Evolutionary conservation across 2,888 invertebrate genomes (phyloP), one percentile per base, ranked within the genome.

Genomic region (Sesamia inferens): DNA sequence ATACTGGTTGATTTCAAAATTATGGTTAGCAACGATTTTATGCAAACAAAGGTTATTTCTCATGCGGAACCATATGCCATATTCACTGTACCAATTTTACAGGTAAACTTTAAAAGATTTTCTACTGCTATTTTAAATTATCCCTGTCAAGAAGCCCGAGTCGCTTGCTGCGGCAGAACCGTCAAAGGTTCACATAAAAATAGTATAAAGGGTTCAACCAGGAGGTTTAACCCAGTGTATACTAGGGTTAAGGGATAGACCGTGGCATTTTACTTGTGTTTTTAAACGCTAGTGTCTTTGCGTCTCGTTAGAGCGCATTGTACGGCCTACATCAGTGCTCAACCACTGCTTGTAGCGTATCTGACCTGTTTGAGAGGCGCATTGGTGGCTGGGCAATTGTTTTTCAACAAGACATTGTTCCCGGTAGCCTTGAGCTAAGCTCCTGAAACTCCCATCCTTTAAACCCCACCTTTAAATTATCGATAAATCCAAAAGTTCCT

Each of bases 401-500:
- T 90, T 96, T 96, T 95, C 96, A 95, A 96, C 95, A 95, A 96
- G 90, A 94, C 96, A 95, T 96, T 96, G 96, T 7, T 86, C 87
- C 91, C 87, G 78, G 96, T 96, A 95, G 89, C 95, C 93, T 91
- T 86, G 78, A 81, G 84, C 74, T 75, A 68, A 31, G 71, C 68
- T 83, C 85, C 76, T 74, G 74, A 74, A 59, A 73, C 68, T 67
- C 74, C 76, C 67, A 24, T 66, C 67, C 59, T 55, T 31, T 14
- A 7, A 13, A 13, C n/a, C 42, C 14, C 13, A 51, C 39, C 16
- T 22, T 22, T 2, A 31, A 59, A 39, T 57, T 13, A 7, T 7
- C 51, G 2, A 63, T 22, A 62, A 51, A 65, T 62, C 42, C 48
- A 19, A 51, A 61, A 79, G 63, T 24, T 73, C 72, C 70, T 58